These are phyloP conservation scores for Uropsilus gracilis DNA, from an alignment of 2,113 vertebrate genomes.

Conservation along the genomic window DNA sequence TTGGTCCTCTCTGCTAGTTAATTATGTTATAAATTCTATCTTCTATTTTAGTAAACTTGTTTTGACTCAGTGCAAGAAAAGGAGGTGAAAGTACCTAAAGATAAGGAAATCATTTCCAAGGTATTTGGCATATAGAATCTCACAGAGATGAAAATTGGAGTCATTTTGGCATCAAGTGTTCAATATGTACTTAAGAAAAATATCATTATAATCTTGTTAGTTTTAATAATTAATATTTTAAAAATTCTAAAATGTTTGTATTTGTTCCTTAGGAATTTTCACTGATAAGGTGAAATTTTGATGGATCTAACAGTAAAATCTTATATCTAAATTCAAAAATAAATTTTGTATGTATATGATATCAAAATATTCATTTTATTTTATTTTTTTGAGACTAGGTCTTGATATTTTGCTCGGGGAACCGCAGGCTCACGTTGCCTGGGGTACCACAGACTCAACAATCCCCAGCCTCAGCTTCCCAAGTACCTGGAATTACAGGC, in stretches of 20 bases:
- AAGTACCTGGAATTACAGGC: too few species aligned
- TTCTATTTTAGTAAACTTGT: neutral
- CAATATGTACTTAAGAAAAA: neutral
- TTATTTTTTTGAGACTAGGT: too few species aligned
- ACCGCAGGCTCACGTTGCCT: too few species aligned
- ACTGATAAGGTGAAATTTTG: neutral
- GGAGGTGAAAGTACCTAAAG: neutral
- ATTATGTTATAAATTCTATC: neutral
- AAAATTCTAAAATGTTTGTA: neutral
- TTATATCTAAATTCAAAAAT: neutral
- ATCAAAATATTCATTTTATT: conserved; percentile 3
- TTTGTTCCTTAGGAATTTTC: conserved; percentile 17
- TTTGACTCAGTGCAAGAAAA: neutral
- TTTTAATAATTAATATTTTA: neutral
- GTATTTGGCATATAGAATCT: neutral
- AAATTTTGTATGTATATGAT: neutral
- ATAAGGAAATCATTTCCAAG: conserved; percentile 42
- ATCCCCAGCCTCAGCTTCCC: too few species aligned
- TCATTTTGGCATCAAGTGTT: neutral
- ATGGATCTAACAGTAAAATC: neutral
- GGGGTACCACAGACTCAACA: too few species aligned
- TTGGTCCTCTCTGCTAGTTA: neutral
- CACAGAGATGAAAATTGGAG: neutral
- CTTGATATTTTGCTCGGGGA: too few species aligned
- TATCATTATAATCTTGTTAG: neutral